Evolutionary conservation across 2,888 invertebrate genomes (phyloP).

Genomic region (Agrochola lota): DNA sequence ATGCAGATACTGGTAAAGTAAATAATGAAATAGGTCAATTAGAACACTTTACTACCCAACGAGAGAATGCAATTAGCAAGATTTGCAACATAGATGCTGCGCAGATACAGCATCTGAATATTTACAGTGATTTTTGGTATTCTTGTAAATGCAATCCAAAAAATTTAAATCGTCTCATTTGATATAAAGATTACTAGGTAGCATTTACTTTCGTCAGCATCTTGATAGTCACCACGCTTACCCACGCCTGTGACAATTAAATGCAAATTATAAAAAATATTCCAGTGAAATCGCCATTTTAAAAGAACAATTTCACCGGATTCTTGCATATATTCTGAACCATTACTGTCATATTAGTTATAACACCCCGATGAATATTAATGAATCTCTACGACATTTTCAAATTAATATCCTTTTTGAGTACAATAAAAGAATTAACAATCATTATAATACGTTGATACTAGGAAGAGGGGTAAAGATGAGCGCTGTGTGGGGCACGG

Average conservation of each 20-base stretch:
- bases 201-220: slow-evolving; percentile 11
- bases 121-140: not conserved
- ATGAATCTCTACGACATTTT: slow-evolving; percentile 69
- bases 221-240: slow-evolving; percentile 39
- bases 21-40: slow-evolving; percentile 20
- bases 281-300: slow-evolving; percentile 68
- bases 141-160: not conserved
- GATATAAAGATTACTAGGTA: not conserved
- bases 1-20: not conserved
- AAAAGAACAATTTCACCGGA: slow-evolving; percentile 74
- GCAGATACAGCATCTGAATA: not conserved
- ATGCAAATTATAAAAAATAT: slow-evolving; percentile 57
- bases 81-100: not conserved
- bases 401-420: slow-evolving; percentile 39
- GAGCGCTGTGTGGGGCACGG: slow-evolving; percentile 32
- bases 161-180: not conserved
- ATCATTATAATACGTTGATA: slow-evolving; percentile 23
- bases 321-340: slow-evolving; percentile 74
- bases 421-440: slow-evolving; percentile 48
- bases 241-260: slow-evolving; percentile 61
- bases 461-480: slow-evolving; percentile 15
- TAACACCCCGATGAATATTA: slow-evolving; percentile 77
- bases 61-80: slow-evolving; percentile 9
- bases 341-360: slow-evolving; percentile 66
- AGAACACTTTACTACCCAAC: not conserved